phyloP scores from a whole-genome alignment of 2,888 invertebrate genomes.

The Folsomia candida region DNA sequence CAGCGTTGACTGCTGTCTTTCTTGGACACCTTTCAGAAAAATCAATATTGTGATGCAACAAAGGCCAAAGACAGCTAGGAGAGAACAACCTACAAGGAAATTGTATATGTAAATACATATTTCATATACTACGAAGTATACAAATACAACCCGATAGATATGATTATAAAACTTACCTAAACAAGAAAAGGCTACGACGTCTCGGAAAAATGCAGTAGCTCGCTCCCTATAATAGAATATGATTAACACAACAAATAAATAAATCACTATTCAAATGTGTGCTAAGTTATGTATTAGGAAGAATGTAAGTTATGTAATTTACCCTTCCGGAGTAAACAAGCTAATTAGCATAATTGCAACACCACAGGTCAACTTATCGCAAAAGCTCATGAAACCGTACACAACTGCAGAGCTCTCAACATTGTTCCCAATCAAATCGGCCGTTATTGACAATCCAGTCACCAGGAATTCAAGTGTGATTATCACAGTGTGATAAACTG shows the following conservation, averaged over 20 bases:
- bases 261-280: not conserved
- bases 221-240: not conserved
- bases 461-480: no score
- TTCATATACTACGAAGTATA: not conserved
- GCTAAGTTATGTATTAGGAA: not conserved
- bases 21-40: not conserved
- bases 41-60: not conserved
- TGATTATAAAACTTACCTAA: not conserved
- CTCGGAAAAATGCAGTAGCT: not conserved
- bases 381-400: constrained; percentile 88
- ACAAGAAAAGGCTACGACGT: not conserved
- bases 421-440: constrained; percentile 81
- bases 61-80: not conserved
- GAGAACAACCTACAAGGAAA: not conserved
- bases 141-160: not conserved
- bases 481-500: no score
- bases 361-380: constrained; percentile 87
- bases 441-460: constrained; percentile 80
- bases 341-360: constrained; percentile 73
- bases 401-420: constrained; percentile 83
- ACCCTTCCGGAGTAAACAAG: not conserved
- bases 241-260: no score
- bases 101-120: not conserved
- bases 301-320: not conserved
- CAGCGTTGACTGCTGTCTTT: no score